Conservation (phyloP, 2,888 invertebrate genomes). For the Blastobasis lacticolella region DNA sequence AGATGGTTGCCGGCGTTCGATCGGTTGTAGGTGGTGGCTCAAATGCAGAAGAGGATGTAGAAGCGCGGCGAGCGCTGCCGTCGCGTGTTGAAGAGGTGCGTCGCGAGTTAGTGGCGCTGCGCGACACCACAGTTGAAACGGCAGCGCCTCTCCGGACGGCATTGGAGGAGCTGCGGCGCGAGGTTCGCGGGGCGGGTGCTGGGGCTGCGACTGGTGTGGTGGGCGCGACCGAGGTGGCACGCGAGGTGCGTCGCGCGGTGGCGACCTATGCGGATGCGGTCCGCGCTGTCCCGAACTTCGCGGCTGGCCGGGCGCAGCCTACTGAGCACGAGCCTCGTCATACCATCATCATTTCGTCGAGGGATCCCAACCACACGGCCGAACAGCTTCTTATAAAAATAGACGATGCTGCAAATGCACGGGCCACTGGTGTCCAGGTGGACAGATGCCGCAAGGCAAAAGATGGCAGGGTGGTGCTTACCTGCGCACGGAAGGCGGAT, state of each 20-base stretch:
- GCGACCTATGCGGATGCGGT: background rate
- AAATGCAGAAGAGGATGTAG: background rate
- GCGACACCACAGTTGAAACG: background rate
- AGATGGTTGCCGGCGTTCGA: background rate
- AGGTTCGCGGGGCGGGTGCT: background rate
- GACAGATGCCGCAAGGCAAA: background rate
- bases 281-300: too few relatives aligned
- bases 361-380: background rate
- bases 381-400: background rate
- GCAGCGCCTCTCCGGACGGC: background rate
- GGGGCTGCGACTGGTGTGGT: background rate
- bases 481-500: background rate
- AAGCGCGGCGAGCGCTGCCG: background rate
- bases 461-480: background rate
- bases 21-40: background rate
- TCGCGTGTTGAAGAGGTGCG: background rate
- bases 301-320: background rate
- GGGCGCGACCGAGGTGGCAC: background rate
- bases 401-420: background rate
- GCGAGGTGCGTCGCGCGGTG: background rate
- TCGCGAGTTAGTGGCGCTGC: background rate
- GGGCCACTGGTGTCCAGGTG: background rate
- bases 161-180: background rate
- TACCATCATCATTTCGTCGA: background rate
- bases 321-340: background rate